Evolutionary conservation across 2,888 invertebrate genomes (phyloP), one percentile per base, ranked within the genome.

Genomic region (Diaprepes abbreviatus): DNA sequence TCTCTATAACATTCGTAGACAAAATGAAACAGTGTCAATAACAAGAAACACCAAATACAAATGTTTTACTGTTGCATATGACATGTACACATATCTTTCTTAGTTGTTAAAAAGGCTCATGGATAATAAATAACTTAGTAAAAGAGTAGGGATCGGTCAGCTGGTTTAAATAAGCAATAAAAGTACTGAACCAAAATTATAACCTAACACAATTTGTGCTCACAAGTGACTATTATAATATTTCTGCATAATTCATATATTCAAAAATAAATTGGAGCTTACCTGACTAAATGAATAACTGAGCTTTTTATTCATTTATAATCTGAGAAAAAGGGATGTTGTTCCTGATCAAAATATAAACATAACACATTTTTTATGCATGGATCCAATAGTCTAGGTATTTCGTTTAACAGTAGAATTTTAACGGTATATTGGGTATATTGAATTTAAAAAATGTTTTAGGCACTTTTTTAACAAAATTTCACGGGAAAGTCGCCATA

Each of bases 271-370:
- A 31, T 5, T 40, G 17, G 40, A 7, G 12, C 74, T 75, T 66
- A 75, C 76, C 75, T 74, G 74, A 73, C 71, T 73, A 70, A 67
- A 66, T 65, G 7, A n/a, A 14, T 40, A 31, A 70, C 66, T 50
- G 24, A 72, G 73, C 70, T 68, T 68, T 70, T 62, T 73, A 73
- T 28, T 28, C 7, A 5, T 24, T n/a, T 74, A 76, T 77, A 76
- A 77, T 76, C 76, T 77, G 60, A 28, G 28, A 31, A 57, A 33
- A 5, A 76, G 68, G 28, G 19, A 57, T 76, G 77, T 78, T 79
- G 78, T 77, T 78, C 76, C 75, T 76, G 75, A 73, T 74, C 75
- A 79, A 78, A 78, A 79, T 77, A 79, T 78, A 80, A 80, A 79
- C 80, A 79, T 77, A 78, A 78, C 79, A 79, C 79, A 80, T 80